These are phyloP conservation scores for Hemicentrotus pulcherrimus DNA, from an alignment of 35 echinoderm and acorn worm genomes.

Conservation along the genomic window DNA sequence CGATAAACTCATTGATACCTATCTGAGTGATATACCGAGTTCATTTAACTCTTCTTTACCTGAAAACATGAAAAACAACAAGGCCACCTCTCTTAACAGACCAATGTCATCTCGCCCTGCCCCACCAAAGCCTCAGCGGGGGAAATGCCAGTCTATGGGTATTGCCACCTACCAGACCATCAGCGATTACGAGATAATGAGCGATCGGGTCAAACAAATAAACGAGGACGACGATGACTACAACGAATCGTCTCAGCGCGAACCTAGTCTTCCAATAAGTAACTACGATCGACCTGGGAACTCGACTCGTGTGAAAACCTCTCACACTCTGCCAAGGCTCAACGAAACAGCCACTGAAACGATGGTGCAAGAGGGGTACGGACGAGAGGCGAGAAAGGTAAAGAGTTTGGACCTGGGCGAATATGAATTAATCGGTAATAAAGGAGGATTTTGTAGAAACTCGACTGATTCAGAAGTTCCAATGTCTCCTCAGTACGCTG, in stretches of 20 bases:
- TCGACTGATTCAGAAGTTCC: neutral
- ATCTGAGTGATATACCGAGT: neutral
- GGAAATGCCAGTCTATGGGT: neutral
- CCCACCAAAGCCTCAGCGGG: neutral
- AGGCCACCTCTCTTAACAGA: neutral
- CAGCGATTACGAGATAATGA: slow-evolving; percentile 28
- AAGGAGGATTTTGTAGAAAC: neutral
- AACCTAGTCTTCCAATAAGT: neutral
- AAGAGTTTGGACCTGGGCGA: neutral
- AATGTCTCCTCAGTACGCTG: slow-evolving; percentile 8
- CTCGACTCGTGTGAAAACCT: neutral
- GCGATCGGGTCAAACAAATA: neutral
- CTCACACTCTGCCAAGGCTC: neutral
- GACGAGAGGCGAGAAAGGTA: neutral
- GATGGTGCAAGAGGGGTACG: neutral
- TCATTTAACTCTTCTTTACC: neutral
- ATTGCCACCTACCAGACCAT: neutral
- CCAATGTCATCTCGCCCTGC: neutral
- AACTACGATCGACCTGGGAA: neutral
- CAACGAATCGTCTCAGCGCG: neutral
- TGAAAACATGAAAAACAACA: neutral
- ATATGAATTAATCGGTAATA: neutral
- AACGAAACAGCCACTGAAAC: neutral
- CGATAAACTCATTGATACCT: neutral
- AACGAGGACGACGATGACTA: neutral